A percentile compares a stretch with the other conserved stretches of the same genome.
Evolutionary conservation across 2,113 vertebrate genomes (phyloP).

Genomic region (Lates calcarifer): DNA sequence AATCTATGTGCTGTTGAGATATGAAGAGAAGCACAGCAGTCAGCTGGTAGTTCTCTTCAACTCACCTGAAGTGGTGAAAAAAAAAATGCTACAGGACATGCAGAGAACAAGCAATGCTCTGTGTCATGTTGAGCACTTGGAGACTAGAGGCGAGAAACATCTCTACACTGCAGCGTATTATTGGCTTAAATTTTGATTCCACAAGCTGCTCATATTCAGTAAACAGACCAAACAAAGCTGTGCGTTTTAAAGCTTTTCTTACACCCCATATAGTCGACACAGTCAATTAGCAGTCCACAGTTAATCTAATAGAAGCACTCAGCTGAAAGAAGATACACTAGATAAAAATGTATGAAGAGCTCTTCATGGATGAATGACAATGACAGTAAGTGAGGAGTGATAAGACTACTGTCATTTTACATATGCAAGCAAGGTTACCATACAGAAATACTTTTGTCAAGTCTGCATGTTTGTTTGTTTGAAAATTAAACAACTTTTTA

Average conservation of each 20-base stretch:
- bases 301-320: slow-evolving; percentile 29
- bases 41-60: no score
- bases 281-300: slow-evolving; percentile 17
- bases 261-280: slow-evolving; percentile 6
- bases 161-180: slow-evolving; percentile 16
- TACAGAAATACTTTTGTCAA: background rate
- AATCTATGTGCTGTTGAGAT: slow-evolving; percentile 13
- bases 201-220: no score
- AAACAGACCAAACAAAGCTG: background rate
- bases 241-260: slow-evolving; percentile 24
- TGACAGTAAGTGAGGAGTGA: background rate
- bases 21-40: slow-evolving; percentile 8
- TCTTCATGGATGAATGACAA: slow-evolving; percentile 4
- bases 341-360: background rate
- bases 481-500: background rate
- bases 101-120: slow-evolving; percentile 38
- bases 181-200: no score
- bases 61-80: background rate
- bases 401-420: background rate
- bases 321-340: slow-evolving; percentile 11
- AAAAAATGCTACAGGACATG: slow-evolving; percentile 23
- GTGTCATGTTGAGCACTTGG: slow-evolving; percentile 19
- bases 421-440: background rate
- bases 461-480: background rate
- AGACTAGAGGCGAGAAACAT: slow-evolving; percentile 22